Evolutionary conservation across 1,140 invertebrate genomes (phyloP), one percentile per base, ranked within the genome.

Genomic region (Sitobion miscanthi): DNA sequence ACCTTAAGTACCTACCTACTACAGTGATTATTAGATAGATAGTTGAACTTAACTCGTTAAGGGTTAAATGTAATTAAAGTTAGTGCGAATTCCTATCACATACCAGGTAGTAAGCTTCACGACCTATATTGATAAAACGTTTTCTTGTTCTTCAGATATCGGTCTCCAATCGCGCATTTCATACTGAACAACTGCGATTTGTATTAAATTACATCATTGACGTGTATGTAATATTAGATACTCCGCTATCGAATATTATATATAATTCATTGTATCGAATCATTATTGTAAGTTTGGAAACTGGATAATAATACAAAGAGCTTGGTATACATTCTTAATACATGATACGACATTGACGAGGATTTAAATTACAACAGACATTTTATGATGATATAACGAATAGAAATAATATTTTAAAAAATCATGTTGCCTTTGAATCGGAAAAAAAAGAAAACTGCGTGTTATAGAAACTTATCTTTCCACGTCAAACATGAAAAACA

Each of bases 1-100:
- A 89, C 88, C 21, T 89, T 42, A 57, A 57, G 88, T 89, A 89
- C 52, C 54, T 90, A 89, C 25, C 30, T 49, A 62, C 57, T 30
- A n/a, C 57, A 45, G 89, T 45, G 57, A 90, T 90, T 90, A 90
- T 90, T 90, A 90, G 89, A 90, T 69, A 69, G 54, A 69, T 90
- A 90, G 38, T 90, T 17, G 89, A 90, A 90, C 89, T 89, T 57
- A 54, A 35, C 88, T 89, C 88, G 52, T 89, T 89, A 89, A 89
- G 20, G 88, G 88, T 57, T 89, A 89, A 89, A 57, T 57, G 52
- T 57, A 54, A 89, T 89, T 89, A 57, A 89, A 89, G 89, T 90
- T 62, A 9, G 57, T 47, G 54, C 11, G 25, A 89, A 89, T 89
- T 89, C 49, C 87, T 90, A 47, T 52, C 42, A 30, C n/a, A 54